These are phyloP conservation scores for Cabera pusaria DNA, from an alignment of 2,888 invertebrate species.

Conservation along the genomic window DNA sequence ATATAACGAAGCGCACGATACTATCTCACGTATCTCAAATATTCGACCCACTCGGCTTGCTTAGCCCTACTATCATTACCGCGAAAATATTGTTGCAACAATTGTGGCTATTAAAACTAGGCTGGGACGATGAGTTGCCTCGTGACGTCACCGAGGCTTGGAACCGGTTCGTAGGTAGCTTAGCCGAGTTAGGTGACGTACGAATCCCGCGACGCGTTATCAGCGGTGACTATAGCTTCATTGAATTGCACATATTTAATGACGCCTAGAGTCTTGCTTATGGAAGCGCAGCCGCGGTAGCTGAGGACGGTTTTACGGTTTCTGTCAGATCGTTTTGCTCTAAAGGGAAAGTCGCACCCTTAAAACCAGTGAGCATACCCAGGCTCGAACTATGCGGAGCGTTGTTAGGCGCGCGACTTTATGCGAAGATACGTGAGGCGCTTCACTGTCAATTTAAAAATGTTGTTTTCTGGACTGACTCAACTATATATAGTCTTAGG, in stretches of 20 bases:
- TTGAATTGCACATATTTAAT: conserved; percentile 9
- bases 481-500: conserved; percentile 33
- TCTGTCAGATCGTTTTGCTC: conserved; percentile 10
- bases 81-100: conserved; percentile 18
- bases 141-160: not conserved
- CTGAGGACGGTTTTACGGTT: not conserved
- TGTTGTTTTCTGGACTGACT: conserved; percentile 33
- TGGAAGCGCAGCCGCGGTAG: conserved; percentile 4
- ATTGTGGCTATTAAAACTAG: conserved; percentile 18
- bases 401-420: conserved; percentile 28
- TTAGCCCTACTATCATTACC: conserved; percentile 12
- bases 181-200: not conserved
- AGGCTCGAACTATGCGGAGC: conserved; percentile 37
- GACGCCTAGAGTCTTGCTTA: conserved; percentile 10
- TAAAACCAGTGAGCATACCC: conserved; percentile 24
- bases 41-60: conserved; percentile 22
- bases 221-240: not conserved
- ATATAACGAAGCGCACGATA: conserved; percentile 19
- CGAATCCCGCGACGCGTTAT: conserved; percentile 9
- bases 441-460: conserved; percentile 19
- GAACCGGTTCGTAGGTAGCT: too few species aligned
- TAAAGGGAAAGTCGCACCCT: conserved; percentile 37
- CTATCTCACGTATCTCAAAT: conserved; percentile 22
- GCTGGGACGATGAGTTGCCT: conserved; percentile 17
- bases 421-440: conserved; percentile 20